Conservation (phyloP, 1,140 invertebrate genomes). For the Orius laevigatus region DNA sequence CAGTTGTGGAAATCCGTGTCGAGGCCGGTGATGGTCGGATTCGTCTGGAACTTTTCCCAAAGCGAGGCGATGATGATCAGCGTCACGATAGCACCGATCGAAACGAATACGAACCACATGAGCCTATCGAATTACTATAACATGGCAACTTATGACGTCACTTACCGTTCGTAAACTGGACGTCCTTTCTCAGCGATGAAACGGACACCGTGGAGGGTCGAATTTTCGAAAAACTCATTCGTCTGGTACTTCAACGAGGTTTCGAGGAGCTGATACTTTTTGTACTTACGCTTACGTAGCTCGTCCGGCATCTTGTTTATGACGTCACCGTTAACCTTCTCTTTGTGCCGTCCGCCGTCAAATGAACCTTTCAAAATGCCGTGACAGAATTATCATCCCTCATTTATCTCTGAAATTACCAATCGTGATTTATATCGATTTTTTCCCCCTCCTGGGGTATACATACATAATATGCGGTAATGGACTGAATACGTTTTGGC, state of each 20-base stretch:
- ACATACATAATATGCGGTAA: too few relatives aligned
- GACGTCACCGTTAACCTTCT: too few relatives aligned
- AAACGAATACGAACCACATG: slow-evolving; percentile 54
- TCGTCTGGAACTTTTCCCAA: slow-evolving; percentile 62
- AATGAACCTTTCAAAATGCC: too few relatives aligned
- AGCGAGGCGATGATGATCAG: slow-evolving; percentile 51
- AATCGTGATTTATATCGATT: too few relatives aligned
- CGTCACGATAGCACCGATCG: slow-evolving; percentile 42
- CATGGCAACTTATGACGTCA: slow-evolving; percentile 16
- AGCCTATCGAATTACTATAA: slow-evolving; percentile 32
- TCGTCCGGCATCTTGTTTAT: slow-evolving; percentile 2
- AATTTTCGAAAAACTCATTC: slow-evolving; percentile 49
- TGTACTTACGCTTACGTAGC: slow-evolving; percentile 6
- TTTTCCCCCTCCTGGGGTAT: too few relatives aligned
- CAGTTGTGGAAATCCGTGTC: slow-evolving; percentile 51
- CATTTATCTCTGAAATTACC: too few relatives aligned
- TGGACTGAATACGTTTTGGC: too few relatives aligned
- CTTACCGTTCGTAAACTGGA: slow-evolving; percentile 48
- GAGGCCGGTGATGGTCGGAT: slow-evolving; percentile 54
- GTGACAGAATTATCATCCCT: too few relatives aligned
- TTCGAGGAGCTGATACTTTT: slow-evolving; percentile 7
- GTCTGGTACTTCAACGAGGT: slow-evolving; percentile 38
- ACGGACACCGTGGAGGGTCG: slow-evolving; percentile 49
- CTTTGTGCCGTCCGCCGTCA: too few relatives aligned
- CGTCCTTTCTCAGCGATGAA: slow-evolving; percentile 49